Base-by-base conservation (phyloP, 2,113 vertebrate species). In the Tricholaema leucomelas region DNA sequence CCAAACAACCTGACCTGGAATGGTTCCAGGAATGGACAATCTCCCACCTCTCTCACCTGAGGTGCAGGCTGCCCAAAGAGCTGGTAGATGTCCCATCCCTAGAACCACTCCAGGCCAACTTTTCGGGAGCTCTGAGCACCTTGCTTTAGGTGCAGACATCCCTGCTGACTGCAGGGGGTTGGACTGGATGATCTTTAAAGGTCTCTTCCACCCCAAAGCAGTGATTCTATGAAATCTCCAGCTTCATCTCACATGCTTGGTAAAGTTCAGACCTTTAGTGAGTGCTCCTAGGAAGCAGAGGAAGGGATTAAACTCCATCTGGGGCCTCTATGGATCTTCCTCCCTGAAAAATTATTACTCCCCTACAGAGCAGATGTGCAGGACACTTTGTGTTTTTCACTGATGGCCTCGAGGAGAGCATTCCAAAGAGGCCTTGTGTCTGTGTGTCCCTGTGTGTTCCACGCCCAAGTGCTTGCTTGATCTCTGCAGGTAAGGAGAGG, bases 361-460 rank as follows among this genome's bases (percentile, higher is more conserved):
- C 9, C 7, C 19, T 64, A 2, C 15, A 24, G 24, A 33, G 20
- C 24, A 63, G 28, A 25, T 24, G 33, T 33, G 9, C 24, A 21
- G 52, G 25, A 44, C 15, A 28, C 15, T 36, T 46, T 8, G 2
- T 66, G n/a, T n/a, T n/a, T 82, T 55, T 74, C 38, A 38, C 15
- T 15, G 23, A 13, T 55, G 33, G 31, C 27, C 28, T 31, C n/a
- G 58, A 16, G 28, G 5, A 76, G 54, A 24, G 27, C 31, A 76
- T 52, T 59, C 33, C 40, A 46, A 38, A 58, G 27, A 28, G n/a
- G 42, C 52, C 15, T 20, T 12, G 20, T 31, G 58, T 40, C 60
- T 44, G 1, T 6, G 38, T 19, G 12, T 33, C 60, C 24, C 7
- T 0, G 0, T 10, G 40, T 17, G 17, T 46, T 38, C 64, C 73